These are phyloP conservation scores for Melanitta fusca DNA, from an alignment of 2,797 vertebrate genomes.

Conservation along the genomic window DNA sequence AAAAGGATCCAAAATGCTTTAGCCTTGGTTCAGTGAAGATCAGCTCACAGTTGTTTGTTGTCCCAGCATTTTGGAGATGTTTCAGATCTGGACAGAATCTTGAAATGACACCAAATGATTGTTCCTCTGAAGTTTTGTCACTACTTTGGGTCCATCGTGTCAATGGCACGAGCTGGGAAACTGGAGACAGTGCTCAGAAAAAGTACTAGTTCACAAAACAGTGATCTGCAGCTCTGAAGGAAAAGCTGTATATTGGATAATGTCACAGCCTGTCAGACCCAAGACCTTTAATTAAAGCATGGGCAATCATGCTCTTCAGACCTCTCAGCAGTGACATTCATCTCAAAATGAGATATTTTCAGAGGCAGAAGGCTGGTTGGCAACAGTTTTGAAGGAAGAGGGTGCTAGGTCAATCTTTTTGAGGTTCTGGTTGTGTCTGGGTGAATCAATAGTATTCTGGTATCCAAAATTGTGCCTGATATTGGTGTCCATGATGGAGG, in stretches of 20 bases:
- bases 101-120: background rate
- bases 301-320: constrained; percentile 17
- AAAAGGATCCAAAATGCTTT: background rate
- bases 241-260: constrained; percentile 21
- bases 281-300: constrained; percentile 51
- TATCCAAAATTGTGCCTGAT: background rate
- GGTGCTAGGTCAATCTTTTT: background rate
- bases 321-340: background rate
- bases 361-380: background rate
- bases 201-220: background rate
- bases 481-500: background rate
- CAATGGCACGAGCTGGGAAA: background rate
- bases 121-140: background rate
- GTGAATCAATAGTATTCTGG: background rate
- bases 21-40: background rate
- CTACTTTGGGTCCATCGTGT: background rate
- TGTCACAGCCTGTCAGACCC: background rate
- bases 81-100: background rate
- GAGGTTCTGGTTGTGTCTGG: background rate
- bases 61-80: background rate
- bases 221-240: background rate
- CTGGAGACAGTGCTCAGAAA: background rate
- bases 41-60: background rate
- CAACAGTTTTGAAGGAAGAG: background rate
- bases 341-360: constrained; percentile 12